Conservation (phyloP, 2,113 vertebrate genomes). For the Electrona antarctica region DNA sequence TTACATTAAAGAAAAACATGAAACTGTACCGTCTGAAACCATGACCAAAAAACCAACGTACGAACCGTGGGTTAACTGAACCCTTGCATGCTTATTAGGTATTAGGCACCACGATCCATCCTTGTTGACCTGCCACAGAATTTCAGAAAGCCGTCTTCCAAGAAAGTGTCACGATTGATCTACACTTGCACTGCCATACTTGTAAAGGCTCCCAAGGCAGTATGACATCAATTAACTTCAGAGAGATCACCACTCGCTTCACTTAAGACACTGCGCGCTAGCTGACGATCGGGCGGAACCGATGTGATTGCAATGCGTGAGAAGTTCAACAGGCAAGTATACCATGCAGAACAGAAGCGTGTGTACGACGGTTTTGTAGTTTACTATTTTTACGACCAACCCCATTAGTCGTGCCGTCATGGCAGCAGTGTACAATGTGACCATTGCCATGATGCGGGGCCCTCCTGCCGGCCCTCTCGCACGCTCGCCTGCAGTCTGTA, state of each 20-base stretch:
- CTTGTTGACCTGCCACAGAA: too few relatives aligned
- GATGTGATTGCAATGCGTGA: background rate
- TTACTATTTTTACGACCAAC: background rate
- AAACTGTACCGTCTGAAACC: too few relatives aligned
- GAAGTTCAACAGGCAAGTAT: background rate
- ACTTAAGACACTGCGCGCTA: background rate
- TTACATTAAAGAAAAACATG: too few relatives aligned
- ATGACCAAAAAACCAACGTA: too few relatives aligned
- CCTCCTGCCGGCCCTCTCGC: background rate
- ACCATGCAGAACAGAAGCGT: background rate
- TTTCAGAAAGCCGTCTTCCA: too few relatives aligned
- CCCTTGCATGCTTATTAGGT: too few relatives aligned
- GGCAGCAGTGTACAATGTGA: background rate
- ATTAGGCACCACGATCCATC: too few relatives aligned
- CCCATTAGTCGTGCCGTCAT: background rate
- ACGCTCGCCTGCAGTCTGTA: slow-evolving; percentile 8
- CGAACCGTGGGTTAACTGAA: too few relatives aligned
- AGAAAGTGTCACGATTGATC: too few relatives aligned
- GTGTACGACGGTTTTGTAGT: background rate
- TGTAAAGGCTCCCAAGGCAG: background rate
- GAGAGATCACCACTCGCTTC: background rate
- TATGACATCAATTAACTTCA: background rate
- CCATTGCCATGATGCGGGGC: background rate
- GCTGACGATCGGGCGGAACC: background rate
- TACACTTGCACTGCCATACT: too few relatives aligned